A percentile compares a stretch with the other conserved stretches of the same genome.
phyloP scores from a whole-genome alignment of 2,797 vertebrate genomes.

The Antrozous pallidus region DNA sequence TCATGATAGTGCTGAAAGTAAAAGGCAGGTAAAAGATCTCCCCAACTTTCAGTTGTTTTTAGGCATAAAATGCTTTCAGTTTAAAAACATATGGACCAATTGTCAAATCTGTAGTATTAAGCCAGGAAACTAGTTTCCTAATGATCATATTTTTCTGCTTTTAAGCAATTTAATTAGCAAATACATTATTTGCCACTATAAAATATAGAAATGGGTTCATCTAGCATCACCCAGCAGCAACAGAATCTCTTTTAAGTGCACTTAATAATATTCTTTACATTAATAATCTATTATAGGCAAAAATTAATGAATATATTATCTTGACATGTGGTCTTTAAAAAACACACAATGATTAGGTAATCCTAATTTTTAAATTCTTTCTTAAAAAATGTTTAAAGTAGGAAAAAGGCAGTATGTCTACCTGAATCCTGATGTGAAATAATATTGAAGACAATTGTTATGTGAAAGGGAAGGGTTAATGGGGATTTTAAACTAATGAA shows the following conservation, averaged over 20 bases:
- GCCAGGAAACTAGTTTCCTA: conserved; percentile 50
- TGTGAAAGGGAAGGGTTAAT: conserved; percentile 84
- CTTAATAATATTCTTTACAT: conserved; percentile 53
- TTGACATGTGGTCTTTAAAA: conserved; percentile 64
- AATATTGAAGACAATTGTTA: conserved; percentile 78
- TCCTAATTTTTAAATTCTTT: conserved; percentile 51
- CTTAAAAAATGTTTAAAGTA: conserved; percentile 65
- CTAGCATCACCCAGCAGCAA: conserved; percentile 45
- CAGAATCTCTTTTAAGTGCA: conserved; percentile 63
- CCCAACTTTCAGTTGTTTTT: conserved; percentile 17
- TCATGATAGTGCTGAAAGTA: conserved; percentile 48
- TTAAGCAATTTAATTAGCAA: conserved; percentile 54
- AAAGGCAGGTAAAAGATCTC: conserved; percentile 57
- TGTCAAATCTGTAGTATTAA: conserved; percentile 59
- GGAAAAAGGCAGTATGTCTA: conserved; percentile 53
- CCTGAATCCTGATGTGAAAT: conserved; percentile 77
- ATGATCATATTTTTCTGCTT: conserved; percentile 54
- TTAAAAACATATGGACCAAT: conserved; percentile 65
- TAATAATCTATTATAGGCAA: conserved; percentile 58
- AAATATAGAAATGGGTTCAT: conserved; percentile 54
- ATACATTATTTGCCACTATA: conserved; percentile 49
- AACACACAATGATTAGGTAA: neutral
- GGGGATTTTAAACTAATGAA: conserved; percentile 87
- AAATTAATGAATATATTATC: conserved; percentile 45
- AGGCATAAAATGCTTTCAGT: conserved; percentile 51